phyloP scores from a whole-genome alignment of 2,113 vertebrate species.

The Brachypodius melanocephalos region DNA sequence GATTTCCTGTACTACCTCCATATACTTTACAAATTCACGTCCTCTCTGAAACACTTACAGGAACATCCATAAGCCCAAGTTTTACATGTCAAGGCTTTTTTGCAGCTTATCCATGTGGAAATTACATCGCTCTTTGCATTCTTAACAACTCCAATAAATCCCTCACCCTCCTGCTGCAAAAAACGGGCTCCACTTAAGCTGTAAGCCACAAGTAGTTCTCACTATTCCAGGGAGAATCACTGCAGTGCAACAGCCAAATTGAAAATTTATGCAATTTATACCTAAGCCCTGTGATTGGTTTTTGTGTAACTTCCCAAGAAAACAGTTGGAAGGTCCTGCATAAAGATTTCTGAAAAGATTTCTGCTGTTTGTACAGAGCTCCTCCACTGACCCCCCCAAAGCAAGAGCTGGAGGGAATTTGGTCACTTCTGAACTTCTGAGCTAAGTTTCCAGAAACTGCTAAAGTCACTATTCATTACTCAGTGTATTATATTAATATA shows the following conservation, averaged over 20 bases:
- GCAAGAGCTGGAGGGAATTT: neutral
- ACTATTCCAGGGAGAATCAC: neutral
- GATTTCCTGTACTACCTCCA: neutral
- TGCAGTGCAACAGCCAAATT: neutral
- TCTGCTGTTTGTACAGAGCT: neutral
- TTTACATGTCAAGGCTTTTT: neutral
- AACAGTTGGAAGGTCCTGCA: neutral
- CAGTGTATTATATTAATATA: neutral
- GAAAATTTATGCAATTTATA: neutral
- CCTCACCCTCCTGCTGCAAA: neutral
- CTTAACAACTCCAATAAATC: neutral
- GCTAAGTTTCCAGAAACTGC: conserved; percentile 7
- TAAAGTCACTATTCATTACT: conserved; percentile 2
- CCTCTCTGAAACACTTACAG: neutral
- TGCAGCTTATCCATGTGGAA: neutral
- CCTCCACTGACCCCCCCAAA: neutral
- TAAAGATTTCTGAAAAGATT: neutral
- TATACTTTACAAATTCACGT: neutral
- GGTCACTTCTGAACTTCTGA: neutral
- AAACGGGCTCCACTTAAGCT: neutral
- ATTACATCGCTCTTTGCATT: neutral
- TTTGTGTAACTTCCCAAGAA: neutral
- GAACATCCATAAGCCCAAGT: neutral
- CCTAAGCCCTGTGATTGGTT: neutral
- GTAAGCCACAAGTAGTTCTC: neutral